A percentile compares a stretch with the other conserved stretches of the same genome.
Evolutionary conservation across 1,140 invertebrate genomes (phyloP).

Genomic region (Cherax quadricarinatus): DNA sequence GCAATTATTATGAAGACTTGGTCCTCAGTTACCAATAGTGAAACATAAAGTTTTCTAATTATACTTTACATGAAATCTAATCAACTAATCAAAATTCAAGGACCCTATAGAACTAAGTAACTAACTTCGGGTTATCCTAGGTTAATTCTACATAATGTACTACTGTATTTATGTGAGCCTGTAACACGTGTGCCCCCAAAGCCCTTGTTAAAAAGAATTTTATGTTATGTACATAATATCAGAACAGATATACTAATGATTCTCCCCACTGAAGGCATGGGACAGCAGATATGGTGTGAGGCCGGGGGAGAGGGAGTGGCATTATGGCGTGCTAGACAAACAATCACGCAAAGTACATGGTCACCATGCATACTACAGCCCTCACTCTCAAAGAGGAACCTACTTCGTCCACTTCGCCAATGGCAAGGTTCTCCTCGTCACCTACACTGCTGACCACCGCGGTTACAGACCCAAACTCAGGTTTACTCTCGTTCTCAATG

Average conservation of each 20-base stretch:
- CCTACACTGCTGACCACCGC: slow-evolving; percentile 45
- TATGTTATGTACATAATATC: no score
- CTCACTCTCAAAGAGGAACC: slow-evolving; percentile 15
- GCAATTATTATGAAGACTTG: neutral
- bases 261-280: neutral
- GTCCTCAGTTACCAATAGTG: neutral
- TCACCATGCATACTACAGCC: slow-evolving; percentile 28
- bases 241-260: no score
- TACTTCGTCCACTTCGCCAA: slow-evolving; percentile 35
- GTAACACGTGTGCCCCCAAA: neutral
- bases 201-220: neutral
- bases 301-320: neutral
- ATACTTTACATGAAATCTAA: neutral
- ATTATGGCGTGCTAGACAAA: neutral
- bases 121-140: no score
- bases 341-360: neutral
- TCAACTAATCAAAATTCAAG: neutral
- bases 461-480: slow-evolving; percentile 50
- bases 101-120: neutral
- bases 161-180: neutral
- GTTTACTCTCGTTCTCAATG: slow-evolving; percentile 5
- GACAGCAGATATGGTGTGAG: neutral
- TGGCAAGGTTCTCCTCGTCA: slow-evolving; percentile 25
- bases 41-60: no score
- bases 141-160: neutral